Conservation (phyloP, 2,113 vertebrate species). For the Leiothrix lutea region DNA sequence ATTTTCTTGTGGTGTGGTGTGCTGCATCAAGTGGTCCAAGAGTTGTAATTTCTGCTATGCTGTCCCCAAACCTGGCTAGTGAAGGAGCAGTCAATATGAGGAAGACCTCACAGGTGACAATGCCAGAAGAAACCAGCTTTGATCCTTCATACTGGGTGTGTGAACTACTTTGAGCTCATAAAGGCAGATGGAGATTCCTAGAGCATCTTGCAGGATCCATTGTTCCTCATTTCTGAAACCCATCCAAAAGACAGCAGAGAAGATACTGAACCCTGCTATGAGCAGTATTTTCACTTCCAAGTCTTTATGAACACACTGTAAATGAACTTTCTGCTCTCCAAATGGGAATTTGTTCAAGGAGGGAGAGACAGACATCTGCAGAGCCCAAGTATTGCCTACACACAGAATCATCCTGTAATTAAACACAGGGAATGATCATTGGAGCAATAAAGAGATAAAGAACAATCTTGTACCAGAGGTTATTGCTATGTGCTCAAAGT, state of each 20-base stretch:
- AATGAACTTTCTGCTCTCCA: neutral
- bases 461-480: constrained; percentile 1
- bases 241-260: constrained; percentile 28
- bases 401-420: constrained; percentile 41
- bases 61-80: constrained; percentile 79
- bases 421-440: constrained; percentile 6
- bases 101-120: constrained; percentile 82
- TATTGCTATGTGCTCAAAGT: neutral
- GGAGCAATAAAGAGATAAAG: constrained; percentile 48
- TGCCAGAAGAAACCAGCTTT: constrained; percentile 77
- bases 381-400: neutral
- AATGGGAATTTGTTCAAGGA: neutral
- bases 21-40: constrained; percentile 74
- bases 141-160: constrained; percentile 60
- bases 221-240: constrained; percentile 31
- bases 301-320: neutral
- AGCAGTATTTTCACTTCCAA: neutral
- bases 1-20: constrained; percentile 77
- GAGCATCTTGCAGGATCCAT: constrained; percentile 41
- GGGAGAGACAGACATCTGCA: constrained; percentile 32
- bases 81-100: constrained; percentile 79
- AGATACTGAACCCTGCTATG: constrained; percentile 1
- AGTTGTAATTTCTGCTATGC: constrained; percentile 81
- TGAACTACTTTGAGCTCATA: constrained; percentile 26
- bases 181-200: constrained; percentile 54